Percentiles rank a stretch among this genome's conserved stretches.
Conservation (phyloP, 2,888 invertebrate genomes). For the Andrena flavipes region DNA sequence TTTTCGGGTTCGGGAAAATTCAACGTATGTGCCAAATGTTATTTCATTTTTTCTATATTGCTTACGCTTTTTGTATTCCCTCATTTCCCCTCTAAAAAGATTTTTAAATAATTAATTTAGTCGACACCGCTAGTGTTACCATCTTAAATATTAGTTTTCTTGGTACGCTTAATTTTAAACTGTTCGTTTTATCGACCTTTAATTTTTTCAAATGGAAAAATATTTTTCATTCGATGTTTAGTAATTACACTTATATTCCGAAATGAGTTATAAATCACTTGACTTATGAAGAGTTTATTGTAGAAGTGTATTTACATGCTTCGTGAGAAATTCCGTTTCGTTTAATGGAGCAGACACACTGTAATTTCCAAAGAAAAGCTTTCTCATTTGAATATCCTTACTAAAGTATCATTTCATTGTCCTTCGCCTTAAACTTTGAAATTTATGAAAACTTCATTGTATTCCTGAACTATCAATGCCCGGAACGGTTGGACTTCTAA, state of each 20-base stretch:
- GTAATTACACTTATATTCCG: background rate
- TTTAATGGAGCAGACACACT: background rate
- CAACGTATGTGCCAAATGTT: too few relatives aligned
- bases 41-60: too few relatives aligned
- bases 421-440: background rate
- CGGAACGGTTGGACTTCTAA: background rate
- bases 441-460: background rate
- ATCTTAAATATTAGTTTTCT: too few relatives aligned
- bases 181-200: too few relatives aligned
- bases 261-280: background rate
- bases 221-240: background rate
- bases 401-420: constrained; percentile 2
- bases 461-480: background rate
- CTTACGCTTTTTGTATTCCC: too few relatives aligned
- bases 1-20: too few relatives aligned
- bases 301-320: background rate
- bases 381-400: background rate
- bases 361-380: background rate
- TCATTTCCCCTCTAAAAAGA: too few relatives aligned
- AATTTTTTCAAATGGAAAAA: too few relatives aligned
- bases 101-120: too few relatives aligned
- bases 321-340: background rate
- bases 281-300: background rate
- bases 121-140: too few relatives aligned
- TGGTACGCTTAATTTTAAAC: too few relatives aligned